These are phyloP conservation scores for Cassiopea xamachana DNA, from an alignment of 30 jellyfish, hydroid and myxozoan species.

Conservation along the genomic window DNA sequence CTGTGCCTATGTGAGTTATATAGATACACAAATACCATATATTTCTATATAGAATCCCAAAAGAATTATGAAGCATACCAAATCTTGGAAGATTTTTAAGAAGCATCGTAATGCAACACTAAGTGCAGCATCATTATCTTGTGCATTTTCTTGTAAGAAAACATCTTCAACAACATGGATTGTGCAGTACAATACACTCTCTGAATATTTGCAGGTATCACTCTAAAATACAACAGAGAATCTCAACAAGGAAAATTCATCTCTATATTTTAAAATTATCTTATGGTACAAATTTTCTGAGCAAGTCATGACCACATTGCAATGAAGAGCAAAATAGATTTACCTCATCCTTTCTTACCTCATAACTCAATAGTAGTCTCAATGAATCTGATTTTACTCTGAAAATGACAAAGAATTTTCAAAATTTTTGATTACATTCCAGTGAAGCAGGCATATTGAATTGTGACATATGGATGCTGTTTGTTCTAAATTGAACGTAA, in stretches of 20 bases:
- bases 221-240: conserved; percentile 16
- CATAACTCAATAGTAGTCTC: conserved; percentile 31
- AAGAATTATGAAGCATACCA: conserved; percentile 26
- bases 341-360: conserved; percentile 1
- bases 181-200: conserved; percentile 38
- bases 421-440: too few species aligned
- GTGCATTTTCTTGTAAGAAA: not conserved
- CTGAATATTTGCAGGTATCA: conserved; percentile 43
- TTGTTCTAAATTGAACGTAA: too few species aligned
- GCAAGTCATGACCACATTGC: not conserved
- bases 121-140: conserved; percentile 34
- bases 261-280: too few species aligned
- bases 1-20: too few species aligned
- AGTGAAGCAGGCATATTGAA: too few species aligned
- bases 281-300: not conserved
- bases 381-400: conserved; percentile 48
- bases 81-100: conserved; percentile 46
- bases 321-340: too few species aligned
- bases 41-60: too few species aligned
- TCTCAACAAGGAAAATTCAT: not conserved
- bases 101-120: conserved; percentile 62
- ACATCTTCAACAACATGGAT: conserved; percentile 57
- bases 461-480: too few species aligned
- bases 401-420: not conserved
- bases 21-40: too few species aligned